Conservation (phyloP, 2,888 invertebrate species). For the Cephalotes varians region DNA sequence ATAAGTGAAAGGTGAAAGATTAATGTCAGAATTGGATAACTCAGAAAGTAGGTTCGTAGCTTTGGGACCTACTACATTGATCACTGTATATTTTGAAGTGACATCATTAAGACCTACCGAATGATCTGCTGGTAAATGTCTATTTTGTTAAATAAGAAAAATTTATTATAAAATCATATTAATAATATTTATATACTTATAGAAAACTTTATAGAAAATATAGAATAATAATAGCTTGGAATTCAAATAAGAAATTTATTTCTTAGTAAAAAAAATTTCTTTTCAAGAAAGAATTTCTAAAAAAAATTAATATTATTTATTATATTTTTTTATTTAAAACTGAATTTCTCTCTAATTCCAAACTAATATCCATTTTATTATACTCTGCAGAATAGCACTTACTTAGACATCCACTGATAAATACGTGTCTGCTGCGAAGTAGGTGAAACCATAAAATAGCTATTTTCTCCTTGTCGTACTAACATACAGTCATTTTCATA, state of each 20-base stretch:
- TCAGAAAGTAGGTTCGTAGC: slow-evolving; percentile 89
- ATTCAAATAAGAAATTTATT: not conserved
- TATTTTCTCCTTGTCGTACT: slow-evolving; percentile 88
- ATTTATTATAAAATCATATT: not conserved
- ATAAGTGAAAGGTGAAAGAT: slow-evolving; percentile 89
- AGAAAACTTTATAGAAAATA: not conserved
- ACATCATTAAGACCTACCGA: slow-evolving; percentile 89
- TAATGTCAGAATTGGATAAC: slow-evolving; percentile 89
- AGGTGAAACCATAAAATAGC: slow-evolving; percentile 92
- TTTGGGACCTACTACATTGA: slow-evolving; percentile 91
- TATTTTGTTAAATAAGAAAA: slow-evolving; percentile 52
- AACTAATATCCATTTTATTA: not conserved
- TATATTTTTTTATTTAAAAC: not conserved
- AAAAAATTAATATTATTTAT: not conserved
- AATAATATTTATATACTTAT: not conserved
- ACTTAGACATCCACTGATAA: slow-evolving; percentile 89
- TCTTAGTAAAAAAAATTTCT: not conserved
- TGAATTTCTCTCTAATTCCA: not conserved
- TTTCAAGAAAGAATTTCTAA: not conserved
- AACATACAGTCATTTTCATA: slow-evolving; percentile 92
- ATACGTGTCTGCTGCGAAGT: slow-evolving; percentile 92
- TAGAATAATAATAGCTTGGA: not conserved
- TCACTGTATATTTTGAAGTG: slow-evolving; percentile 91
- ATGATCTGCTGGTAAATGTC: slow-evolving; percentile 88
- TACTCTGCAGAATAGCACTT: slow-evolving; percentile 33